Conservation (phyloP, 2,888 invertebrate genomes). For the Arge pagana region DNA sequence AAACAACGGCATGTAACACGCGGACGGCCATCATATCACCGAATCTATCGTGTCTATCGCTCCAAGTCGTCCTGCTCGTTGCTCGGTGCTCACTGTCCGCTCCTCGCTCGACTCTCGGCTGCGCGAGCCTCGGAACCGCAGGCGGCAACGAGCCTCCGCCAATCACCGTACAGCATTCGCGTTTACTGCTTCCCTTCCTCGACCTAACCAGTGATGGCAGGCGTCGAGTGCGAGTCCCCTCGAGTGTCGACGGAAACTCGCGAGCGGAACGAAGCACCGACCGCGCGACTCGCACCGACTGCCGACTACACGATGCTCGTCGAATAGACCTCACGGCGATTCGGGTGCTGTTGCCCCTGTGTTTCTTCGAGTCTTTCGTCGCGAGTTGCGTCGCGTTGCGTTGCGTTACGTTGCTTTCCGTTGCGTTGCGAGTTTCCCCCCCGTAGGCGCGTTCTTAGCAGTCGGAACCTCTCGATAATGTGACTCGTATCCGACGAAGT, state of each 20-base stretch:
- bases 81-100: constrained; percentile 53
- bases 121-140: constrained; percentile 44
- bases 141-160: constrained; percentile 56
- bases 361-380: no score
- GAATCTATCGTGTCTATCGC: constrained; percentile 24
- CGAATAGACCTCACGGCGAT: no score
- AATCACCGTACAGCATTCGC: constrained; percentile 51
- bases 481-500: no score
- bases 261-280: constrained; percentile 6
- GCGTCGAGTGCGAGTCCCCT: constrained; percentile 33
- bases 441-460: no score
- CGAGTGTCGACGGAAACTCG: background rate
- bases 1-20: constrained; percentile 36
- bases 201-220: constrained; percentile 53
- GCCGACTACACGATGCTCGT: no score
- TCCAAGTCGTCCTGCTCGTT: constrained; percentile 48
- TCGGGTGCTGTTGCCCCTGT: no score
- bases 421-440: no score
- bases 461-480: no score
- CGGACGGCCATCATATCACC: constrained; percentile 50
- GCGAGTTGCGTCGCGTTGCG: no score
- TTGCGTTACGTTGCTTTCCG: no score
- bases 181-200: constrained; percentile 38
- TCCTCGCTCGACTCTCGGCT: constrained; percentile 6
- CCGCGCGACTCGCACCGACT: background rate